Base-by-base conservation (phyloP, 2,113 vertebrate species). In the Tetrao urogallus region DNA sequence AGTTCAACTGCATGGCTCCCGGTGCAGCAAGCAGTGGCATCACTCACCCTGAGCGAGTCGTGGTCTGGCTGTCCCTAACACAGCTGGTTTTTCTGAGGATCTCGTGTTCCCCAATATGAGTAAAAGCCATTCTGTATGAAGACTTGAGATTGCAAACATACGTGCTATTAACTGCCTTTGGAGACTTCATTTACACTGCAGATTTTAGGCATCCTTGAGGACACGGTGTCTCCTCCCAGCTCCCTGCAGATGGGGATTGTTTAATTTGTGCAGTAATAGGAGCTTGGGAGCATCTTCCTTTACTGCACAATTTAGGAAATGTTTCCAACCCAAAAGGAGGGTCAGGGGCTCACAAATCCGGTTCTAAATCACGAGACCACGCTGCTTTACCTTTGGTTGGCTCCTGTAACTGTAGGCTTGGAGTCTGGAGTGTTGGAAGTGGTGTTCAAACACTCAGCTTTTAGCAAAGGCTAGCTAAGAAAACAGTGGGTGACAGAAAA, bases 141-240 rank as follows among this genome's bases (percentile, higher is more conserved):
- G 47, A 15, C 13, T 50, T 11, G 43, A 32, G 43, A 15, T n/a
- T 27, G 43, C 8, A 6, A 30, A 74, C 21, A 30, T 28, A 54
- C 78, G 47, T 56, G 32, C 21, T 77, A 0, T 74, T 70, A 42
- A 52, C 65, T 70, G 28, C n/a, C 25, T 92, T 60, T 80, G 24
- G 64, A 70, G 56, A 21, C 13, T 56, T 72, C 9, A 36, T 83
- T 65, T 73, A 34, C 0, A 0, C n/a, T 74, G 60, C 20, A 25
- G 25, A 60, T 48, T 15, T 67, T 10, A 9, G 27, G 14, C 0
- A 1, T 67, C n/a, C 10, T 77, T 13, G 21, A 54, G 2, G 11
- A 24, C 18, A 4, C 0, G 0, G 10, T 42, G 42, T 45, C 15
- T 86, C 30, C 8, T 82, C 27, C 28, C 0, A 0, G 7, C 61